Evolutionary conservation across 2,797 vertebrate genomes (phyloP), one percentile per base, ranked within the genome.

Genomic region (Epinephelus malabaricus): DNA sequence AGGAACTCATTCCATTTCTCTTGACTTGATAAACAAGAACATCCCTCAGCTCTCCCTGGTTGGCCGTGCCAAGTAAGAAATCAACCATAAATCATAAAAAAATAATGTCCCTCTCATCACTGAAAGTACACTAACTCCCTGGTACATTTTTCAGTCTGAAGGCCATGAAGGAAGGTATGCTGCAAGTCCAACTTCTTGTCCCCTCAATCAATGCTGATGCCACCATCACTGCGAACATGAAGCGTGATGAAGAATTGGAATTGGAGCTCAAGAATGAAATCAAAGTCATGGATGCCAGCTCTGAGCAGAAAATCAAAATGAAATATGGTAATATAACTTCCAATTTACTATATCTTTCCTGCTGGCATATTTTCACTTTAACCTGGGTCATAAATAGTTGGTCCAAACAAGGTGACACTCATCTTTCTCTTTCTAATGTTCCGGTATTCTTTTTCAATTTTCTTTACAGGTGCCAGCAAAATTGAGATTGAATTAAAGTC

Each of bases 11-110:
- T 92, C 91, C 54, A 91, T 98, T 87, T 94, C 93, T 82, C 83
- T 99, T 72, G 96, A 98, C 53, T n/a, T 98, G 12, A 90, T 96
- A 70, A 97, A 97, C 89, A 96, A 97, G 89, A 96, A 97, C 47
- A 88, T 96, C 84, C 90, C 96, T 55, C 96, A 97, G 92, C 87
- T 96, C 51, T 96, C 96, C n/a, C 87, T 99, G 76, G 87, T 94
- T 46, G 96, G 95, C 27, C 96, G 92, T 43, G 79, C 96, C 65
- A 97, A 96, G 98, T 99, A 97, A 88, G 94, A 70, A 77, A 85
- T 63, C 14, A 45, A n/a, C 43, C 5, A 55, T n/a, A 34, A 61
- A 73, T 13, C 12, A 62, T 43, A 69, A 45, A 40, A 34, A 13
- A 71, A 61, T 1, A 56, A 67, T 21, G 4, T 59, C 9, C n/a